phyloP scores from a whole-genome alignment of 2,797 vertebrate species.

The Antennarius maculatus region DNA sequence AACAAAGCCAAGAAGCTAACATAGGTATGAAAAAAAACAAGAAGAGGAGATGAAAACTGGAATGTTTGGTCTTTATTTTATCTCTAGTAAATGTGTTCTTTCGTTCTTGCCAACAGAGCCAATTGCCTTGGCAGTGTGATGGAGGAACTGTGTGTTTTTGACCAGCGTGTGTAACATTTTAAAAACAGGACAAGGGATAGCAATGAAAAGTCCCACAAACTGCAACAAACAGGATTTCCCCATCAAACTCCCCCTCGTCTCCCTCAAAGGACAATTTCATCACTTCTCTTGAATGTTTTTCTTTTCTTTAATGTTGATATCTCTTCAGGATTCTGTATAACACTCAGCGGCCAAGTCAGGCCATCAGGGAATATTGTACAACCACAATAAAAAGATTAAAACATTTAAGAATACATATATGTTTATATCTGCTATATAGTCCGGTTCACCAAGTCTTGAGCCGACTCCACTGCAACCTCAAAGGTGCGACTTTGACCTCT shows the following conservation, averaged over 20 bases:
- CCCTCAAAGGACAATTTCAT: slow-evolving; percentile 85
- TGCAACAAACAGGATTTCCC: slow-evolving; percentile 81
- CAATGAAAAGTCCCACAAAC: slow-evolving; percentile 71
- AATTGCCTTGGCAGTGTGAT: slow-evolving; percentile 65
- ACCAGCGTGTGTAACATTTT: slow-evolving; percentile 84
- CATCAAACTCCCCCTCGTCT: slow-evolving; percentile 85
- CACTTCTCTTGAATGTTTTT: slow-evolving; percentile 61
- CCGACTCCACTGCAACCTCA: slow-evolving; percentile 74
- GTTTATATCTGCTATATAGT: slow-evolving; percentile 81
- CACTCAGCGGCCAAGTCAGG: slow-evolving; percentile 90
- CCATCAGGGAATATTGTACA: slow-evolving; percentile 92
- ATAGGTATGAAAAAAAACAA: slow-evolving; percentile 85
- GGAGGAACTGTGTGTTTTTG: slow-evolving; percentile 82
- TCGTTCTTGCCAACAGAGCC: slow-evolving; percentile 66
- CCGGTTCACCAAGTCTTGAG: slow-evolving; percentile 49
- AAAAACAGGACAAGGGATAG: slow-evolving; percentile 77
- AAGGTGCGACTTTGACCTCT: slow-evolving; percentile 77
- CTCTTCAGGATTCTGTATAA: slow-evolving; percentile 88
- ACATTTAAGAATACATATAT: slow-evolving; percentile 81
- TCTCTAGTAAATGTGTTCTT: background rate
- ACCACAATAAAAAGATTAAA: slow-evolving; percentile 84
- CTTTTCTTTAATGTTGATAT: slow-evolving; percentile 68
- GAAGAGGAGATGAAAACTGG: accelerated
- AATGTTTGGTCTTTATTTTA: accelerated
- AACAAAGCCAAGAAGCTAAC: slow-evolving; percentile 99